These are phyloP conservation scores for Takifugu rubripes DNA, from an alignment of 2,797 vertebrate genomes.

Conservation along the genomic window DNA sequence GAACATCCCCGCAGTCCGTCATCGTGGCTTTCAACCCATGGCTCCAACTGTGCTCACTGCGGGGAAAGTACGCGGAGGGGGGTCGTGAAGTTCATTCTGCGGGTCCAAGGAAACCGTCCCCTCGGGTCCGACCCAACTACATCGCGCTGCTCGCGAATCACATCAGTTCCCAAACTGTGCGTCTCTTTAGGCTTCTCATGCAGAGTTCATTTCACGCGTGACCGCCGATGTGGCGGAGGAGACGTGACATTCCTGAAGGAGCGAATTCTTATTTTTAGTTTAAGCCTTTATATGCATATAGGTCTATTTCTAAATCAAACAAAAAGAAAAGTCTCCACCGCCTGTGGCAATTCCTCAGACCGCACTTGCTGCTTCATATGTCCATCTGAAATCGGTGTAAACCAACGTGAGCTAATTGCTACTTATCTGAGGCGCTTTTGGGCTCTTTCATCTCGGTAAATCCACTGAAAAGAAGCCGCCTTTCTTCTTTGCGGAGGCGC, in stretches of 20 bases:
- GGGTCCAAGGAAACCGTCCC: conserved; percentile 31
- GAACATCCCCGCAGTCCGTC: conserved; percentile 61
- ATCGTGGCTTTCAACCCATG: conserved; percentile 69
- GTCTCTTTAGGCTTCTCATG: conserved; percentile 30
- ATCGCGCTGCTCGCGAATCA: conserved; percentile 38
- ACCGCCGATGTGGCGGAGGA: not conserved
- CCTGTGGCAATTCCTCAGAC: conserved; percentile 15
- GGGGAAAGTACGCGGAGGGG: conserved; percentile 42
- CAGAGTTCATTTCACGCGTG: conserved; percentile 40
- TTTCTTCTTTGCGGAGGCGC: conserved; percentile 31
- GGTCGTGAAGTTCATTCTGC: conserved; percentile 50
- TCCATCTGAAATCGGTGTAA: conserved; percentile 8
- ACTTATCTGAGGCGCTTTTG: conserved; percentile 37
- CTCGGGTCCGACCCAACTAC: conserved; percentile 44
- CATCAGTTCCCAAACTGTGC: conserved; percentile 27
- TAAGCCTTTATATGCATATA: not conserved
- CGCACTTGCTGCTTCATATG: conserved; percentile 25
- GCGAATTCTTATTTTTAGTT: not conserved
- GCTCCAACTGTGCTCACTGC: conserved; percentile 46
- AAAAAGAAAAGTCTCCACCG: conserved; percentile 23
- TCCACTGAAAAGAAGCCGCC: conserved; percentile 15
- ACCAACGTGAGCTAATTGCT: conserved; percentile 28
- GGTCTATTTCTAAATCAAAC: too few relatives aligned
- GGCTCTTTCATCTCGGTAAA: conserved; percentile 6
- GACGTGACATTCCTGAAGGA: not conserved